A percentile compares a stretch with the other conserved stretches of the same genome.
These are phyloP conservation scores for Nineta flava DNA, from an alignment of 2,888 invertebrate species.

Conservation along the genomic window DNA sequence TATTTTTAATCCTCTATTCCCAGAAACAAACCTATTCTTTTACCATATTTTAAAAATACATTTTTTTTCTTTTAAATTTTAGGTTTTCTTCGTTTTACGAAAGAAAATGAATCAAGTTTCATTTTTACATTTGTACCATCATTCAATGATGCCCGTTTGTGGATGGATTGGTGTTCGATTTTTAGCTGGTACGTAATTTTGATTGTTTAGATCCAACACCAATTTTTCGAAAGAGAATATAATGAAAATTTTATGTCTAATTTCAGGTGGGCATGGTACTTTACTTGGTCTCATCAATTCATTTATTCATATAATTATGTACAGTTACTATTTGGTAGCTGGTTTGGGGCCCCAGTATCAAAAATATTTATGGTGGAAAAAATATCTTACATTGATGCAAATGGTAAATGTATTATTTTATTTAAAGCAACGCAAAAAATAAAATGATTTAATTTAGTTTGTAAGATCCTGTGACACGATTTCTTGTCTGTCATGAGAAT, in stretches of 20 bases:
- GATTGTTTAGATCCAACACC: not conserved
- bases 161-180: constrained; percentile 37
- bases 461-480: not conserved
- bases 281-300: constrained; percentile 70
- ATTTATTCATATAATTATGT: constrained; percentile 92
- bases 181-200: constrained; percentile 39
- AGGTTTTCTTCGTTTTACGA: constrained; percentile 46
- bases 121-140: constrained; percentile 52
- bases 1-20: no score
- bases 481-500: no score
- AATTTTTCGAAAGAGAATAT: constrained; percentile 3
- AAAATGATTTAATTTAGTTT: not conserved
- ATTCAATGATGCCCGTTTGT: constrained; percentile 38
- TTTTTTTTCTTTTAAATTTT: no score
- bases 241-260: constrained; percentile 2
- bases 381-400: constrained; percentile 78
- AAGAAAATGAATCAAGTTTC: constrained; percentile 53
- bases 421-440: not conserved
- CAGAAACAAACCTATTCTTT: no score
- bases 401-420: constrained; percentile 43
- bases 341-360: constrained; percentile 78
- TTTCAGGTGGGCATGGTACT: constrained; percentile 66
- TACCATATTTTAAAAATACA: no score
- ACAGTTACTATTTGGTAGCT: constrained; percentile 77
- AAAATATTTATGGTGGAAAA: constrained; percentile 88